These are phyloP conservation scores for Mormyrus lacerda DNA, from an alignment of 2,113 vertebrate genomes.

Conservation along the genomic window DNA sequence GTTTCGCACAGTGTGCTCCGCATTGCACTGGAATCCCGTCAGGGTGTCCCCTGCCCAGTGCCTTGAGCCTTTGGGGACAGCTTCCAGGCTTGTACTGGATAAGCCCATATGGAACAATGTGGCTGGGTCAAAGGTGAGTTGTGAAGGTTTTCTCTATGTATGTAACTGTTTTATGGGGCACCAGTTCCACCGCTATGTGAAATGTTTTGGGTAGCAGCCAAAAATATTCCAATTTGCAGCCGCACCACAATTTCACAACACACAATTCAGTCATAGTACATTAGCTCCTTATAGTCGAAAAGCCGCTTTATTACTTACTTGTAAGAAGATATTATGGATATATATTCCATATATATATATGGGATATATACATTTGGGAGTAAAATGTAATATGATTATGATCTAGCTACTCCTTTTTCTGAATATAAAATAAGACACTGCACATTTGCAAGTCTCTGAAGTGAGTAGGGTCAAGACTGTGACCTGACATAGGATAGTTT, in stretches of 20 bases:
- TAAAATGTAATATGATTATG: neutral
- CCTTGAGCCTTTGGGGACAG: neutral
- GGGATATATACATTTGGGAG: neutral
- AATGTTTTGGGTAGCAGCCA: neutral
- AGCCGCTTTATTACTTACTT: neutral
- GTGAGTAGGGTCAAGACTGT: neutral
- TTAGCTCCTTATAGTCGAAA: neutral
- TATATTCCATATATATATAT: neutral
- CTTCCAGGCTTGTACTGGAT: neutral
- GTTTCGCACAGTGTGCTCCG: neutral
- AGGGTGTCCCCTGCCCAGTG: neutral
- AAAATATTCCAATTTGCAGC: neutral
- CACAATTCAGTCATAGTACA: neutral
- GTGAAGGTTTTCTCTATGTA: neutral
- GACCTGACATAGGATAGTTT: neutral
- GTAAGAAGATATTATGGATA: neutral
- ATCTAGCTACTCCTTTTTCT: neutral
- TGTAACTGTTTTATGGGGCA: neutral
- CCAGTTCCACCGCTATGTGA: neutral
- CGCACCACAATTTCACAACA: neutral
- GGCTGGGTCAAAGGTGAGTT: neutral
- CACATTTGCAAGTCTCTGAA: neutral
- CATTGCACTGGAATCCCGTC: neutral
- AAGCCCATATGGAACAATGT: neutral
- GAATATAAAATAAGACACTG: neutral